These are phyloP conservation scores for Physeter macrocephalus DNA, from an alignment of 2,113 vertebrate genomes.

Conservation along the genomic window DNA sequence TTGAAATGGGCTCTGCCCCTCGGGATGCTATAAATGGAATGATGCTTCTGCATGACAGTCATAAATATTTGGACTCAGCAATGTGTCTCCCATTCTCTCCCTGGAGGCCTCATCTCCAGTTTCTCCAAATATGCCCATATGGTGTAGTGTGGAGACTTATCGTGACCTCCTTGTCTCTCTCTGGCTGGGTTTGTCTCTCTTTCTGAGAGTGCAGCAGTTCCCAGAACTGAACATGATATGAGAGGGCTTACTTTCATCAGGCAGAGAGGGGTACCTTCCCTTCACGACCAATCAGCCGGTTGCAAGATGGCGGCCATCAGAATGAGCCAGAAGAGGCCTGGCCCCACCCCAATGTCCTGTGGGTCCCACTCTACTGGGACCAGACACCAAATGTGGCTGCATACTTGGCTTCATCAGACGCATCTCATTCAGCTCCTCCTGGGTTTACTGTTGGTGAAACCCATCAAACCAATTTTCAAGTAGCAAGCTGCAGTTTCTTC, in stretches of 20 bases:
- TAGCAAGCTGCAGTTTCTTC: neutral
- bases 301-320: neutral
- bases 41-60: no score
- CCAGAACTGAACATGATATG: neutral
- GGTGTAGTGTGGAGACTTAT: neutral
- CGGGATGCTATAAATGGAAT: neutral
- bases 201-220: neutral
- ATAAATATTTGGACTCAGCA: neutral
- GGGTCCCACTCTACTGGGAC: neutral
- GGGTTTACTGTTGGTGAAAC: neutral
- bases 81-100: neutral
- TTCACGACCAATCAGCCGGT: neutral
- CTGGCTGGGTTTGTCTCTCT: neutral
- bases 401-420: no score
- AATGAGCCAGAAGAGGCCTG: neutral
- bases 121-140: neutral
- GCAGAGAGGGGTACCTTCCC: neutral
- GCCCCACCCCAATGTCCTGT: neutral
- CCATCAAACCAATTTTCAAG: neutral
- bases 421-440: accelerated
- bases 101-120: neutral
- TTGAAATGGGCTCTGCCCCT: neutral
- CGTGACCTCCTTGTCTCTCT: neutral
- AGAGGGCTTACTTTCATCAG: neutral
- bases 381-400: neutral